These are phyloP conservation scores for Castor canadensis DNA, from an alignment of 2,113 vertebrate genomes.

Conservation along the genomic window DNA sequence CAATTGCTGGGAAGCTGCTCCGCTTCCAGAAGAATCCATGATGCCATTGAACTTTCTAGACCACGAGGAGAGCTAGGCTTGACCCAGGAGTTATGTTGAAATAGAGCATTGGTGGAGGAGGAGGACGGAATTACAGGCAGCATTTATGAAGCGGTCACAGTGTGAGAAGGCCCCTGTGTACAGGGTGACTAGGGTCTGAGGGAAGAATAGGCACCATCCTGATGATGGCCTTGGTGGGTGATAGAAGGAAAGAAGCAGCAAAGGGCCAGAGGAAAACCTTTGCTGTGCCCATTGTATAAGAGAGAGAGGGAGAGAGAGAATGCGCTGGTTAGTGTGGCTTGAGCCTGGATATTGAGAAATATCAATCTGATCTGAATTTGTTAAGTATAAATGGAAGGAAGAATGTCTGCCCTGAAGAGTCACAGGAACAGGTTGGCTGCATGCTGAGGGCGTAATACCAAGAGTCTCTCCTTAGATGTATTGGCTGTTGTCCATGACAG, in stretches of 20 bases:
- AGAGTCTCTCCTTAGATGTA: not conserved
- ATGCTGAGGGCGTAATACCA: not conserved
- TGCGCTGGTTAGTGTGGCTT: not conserved
- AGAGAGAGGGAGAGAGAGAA: not conserved
- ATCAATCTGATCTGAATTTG: not conserved
- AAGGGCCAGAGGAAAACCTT: not conserved
- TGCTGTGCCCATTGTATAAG: not conserved
- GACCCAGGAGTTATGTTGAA: not conserved
- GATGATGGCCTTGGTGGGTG: not conserved
- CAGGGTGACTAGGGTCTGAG: not conserved
- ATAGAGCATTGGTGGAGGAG: not conserved
- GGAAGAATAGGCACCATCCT: not conserved
- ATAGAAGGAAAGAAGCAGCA: not conserved
- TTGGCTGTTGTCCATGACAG: not conserved
- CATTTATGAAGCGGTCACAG: too few species aligned
- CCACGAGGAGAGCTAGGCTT: not conserved
- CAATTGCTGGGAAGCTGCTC: not conserved
- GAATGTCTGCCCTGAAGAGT: too few species aligned
- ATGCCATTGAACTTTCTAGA: not conserved
- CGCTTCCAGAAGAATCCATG: not conserved
- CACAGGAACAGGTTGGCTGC: not conserved
- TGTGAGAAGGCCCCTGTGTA: not conserved
- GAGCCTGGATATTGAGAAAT: not conserved
- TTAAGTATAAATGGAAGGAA: not conserved
- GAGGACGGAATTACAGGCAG: too few species aligned